phyloP scores from a whole-genome alignment of 2,888 invertebrate genomes.

The Athrips mouffetella region DNA sequence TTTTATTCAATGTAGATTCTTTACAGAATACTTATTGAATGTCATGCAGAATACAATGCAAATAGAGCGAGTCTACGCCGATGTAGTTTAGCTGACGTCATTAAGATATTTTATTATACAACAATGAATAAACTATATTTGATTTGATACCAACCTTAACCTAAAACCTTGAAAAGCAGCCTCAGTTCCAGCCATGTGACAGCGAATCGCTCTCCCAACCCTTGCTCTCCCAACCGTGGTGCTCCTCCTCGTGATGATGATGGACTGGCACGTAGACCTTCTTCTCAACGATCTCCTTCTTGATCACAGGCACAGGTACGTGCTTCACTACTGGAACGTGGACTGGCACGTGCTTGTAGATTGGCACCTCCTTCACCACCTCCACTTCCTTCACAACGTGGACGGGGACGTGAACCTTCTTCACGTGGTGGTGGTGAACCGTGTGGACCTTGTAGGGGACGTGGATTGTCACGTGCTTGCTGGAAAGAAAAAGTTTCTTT shows the following conservation, averaged over 20 bases:
- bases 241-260: conserved; percentile 41
- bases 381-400: conserved; percentile 66
- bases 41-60: no score
- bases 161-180: conserved; percentile 28
- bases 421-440: conserved; percentile 69
- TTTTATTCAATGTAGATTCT: no score
- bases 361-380: conserved; percentile 67
- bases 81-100: no score
- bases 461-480: conserved; percentile 71
- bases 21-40: no score
- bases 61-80: no score
- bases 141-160: conserved; percentile 42
- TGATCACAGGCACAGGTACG: conserved; percentile 54
- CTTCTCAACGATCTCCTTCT: conserved; percentile 45
- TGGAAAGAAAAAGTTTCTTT: no score
- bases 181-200: conserved; percentile 74
- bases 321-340: conserved; percentile 60
- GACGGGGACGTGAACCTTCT: conserved; percentile 61
- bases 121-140: background rate
- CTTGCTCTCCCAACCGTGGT: conserved; percentile 39
- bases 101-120: no score
- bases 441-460: conserved; percentile 72
- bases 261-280: conserved; percentile 56
- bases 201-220: conserved; percentile 66
- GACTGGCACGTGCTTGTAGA: conserved; percentile 56